phyloP scores from a whole-genome alignment of 2,797 vertebrate species.

The Enteromius thamalakanensis region DNA sequence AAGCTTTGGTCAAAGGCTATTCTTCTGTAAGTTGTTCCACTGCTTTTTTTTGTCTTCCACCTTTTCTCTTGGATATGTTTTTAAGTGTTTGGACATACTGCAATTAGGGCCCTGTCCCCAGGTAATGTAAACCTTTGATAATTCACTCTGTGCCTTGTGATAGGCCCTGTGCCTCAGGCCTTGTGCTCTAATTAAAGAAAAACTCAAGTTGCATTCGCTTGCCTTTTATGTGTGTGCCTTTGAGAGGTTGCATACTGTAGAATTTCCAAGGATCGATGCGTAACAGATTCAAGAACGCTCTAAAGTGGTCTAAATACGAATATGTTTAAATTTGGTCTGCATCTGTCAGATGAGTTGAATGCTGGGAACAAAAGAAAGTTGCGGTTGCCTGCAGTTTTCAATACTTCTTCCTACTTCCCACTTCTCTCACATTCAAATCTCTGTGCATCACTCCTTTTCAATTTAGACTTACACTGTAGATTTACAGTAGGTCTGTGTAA shows the following conservation, averaged over 20 bases:
- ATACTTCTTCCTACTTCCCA: background rate
- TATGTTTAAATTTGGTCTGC: conserved; percentile 11
- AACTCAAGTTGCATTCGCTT: conserved; percentile 11
- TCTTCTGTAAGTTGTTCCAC: background rate
- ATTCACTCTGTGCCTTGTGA: conserved; percentile 30
- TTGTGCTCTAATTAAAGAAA: conserved; percentile 34
- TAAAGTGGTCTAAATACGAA: background rate
- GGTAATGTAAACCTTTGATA: conserved; percentile 44
- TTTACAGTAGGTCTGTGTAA: conserved; percentile 45
- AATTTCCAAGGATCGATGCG: conserved; percentile 4
- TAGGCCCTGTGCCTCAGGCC: conserved; percentile 25
- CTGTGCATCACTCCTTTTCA: conserved; percentile 11
- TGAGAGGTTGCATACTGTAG: conserved; percentile 2
- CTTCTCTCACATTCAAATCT: conserved; percentile 6
- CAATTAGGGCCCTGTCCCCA: conserved; percentile 36
- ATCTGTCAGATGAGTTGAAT: conserved; percentile 1
- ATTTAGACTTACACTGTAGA: background rate
- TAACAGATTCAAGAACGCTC: conserved; percentile 6
- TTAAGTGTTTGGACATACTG: conserved; percentile 19
- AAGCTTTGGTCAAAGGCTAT: conserved; percentile 30
- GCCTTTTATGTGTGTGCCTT: conserved; percentile 9
- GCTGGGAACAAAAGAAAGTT: conserved; percentile 9
- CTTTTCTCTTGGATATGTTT: conserved; percentile 21
- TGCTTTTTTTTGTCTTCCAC: background rate
- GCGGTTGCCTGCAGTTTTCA: background rate